Base-by-base conservation (phyloP, 2,113 vertebrate genomes). In the Corythoichthys intestinalis region DNA sequence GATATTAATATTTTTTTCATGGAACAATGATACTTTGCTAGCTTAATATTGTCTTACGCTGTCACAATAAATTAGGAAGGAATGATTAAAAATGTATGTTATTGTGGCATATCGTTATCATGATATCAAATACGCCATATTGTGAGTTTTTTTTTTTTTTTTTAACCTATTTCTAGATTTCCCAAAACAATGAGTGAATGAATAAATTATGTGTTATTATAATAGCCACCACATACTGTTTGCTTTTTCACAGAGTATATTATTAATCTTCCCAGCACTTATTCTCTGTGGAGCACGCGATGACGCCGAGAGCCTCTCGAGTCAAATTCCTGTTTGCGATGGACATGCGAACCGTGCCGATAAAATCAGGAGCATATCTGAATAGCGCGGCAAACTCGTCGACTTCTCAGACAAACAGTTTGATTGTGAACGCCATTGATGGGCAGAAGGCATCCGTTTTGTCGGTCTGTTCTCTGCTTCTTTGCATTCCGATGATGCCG, bases 401-500 rank as follows among this genome's bases (percentile, higher is more conserved):
- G 3, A 5, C 48, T 12, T 4, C 48, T 3, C 48, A 28, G 20
- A 28, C 13, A 49, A 12, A 49, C 13, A 48, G 50, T 34, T 58
- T 34, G 56, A n/a, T 4, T 44, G 60, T 44, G 41, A 44, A 44
- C 6, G 41, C 9, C 6, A 44, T 44, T 44, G 41, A 44, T 8
- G 6, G 41, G 2, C 15, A 14, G 62, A 84, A 66, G 47, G 54
- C 60, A 62, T 76, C 15, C 2, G 52, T 65, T 85, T 78, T 65
- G 68, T 60, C 35, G 38, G 37, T 53, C 63, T 70, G 38, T 77
- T 83, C 70, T 76, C 66, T 72, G 73, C 76, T 84, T 80, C 83
- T 86, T 81, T 87, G 87, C 80, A 86, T 88, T 88, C 70, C 85
- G 84, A 87, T 87, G 86, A 88, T 85, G 53, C 56, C 73, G 70